Conservation (phyloP, 2,797 vertebrate genomes). For the Pempheris klunzingeri region DNA sequence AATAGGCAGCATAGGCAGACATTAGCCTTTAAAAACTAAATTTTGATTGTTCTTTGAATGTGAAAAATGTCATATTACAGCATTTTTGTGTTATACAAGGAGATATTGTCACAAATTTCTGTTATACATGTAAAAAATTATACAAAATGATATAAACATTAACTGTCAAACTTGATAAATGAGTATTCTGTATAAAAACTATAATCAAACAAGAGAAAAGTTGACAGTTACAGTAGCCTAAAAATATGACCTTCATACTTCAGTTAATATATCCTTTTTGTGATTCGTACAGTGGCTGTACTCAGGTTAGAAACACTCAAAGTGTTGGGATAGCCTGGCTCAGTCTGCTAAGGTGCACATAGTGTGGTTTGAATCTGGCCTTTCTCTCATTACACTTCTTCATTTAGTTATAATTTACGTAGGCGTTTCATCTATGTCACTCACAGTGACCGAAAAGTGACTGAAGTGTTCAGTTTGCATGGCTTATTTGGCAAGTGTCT, state of each 20-base stretch:
- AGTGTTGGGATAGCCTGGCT: conserved; percentile 3
- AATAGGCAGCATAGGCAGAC: background rate
- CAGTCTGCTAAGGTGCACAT: background rate
- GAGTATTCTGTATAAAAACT: conserved; percentile 23
- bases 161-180: conserved; percentile 8
- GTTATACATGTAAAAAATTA: too few species aligned
- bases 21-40: background rate
- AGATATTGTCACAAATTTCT: background rate
- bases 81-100: background rate
- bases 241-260: conserved; percentile 18
- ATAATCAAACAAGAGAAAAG: conserved; percentile 3
- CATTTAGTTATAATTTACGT: background rate
- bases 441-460: conserved; percentile 28
- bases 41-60: background rate
- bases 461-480: conserved; percentile 8
- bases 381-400: background rate
- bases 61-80: conserved; percentile 27
- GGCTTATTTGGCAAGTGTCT: conserved; percentile 27
- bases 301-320: conserved; percentile 12
- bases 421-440: background rate
- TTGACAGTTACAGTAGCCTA: background rate
- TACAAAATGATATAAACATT: conserved; percentile 19
- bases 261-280: conserved; percentile 13
- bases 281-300: background rate
- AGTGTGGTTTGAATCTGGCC: background rate